Conservation (phyloP, 2,797 vertebrate species). For the Melanogrammus aeglefinus region DNA sequence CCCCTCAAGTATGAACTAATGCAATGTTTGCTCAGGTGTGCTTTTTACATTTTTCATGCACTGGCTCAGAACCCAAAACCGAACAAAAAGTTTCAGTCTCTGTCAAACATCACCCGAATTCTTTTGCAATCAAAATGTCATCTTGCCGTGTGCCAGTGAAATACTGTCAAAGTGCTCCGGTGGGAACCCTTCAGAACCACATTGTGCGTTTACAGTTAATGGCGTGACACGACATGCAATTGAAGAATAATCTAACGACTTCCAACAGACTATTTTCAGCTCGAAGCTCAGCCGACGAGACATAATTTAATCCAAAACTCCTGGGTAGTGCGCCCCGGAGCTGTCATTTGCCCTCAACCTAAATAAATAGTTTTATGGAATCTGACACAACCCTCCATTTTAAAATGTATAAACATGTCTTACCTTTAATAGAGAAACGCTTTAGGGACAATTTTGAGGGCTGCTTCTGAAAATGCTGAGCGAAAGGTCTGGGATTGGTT, state of each 20-base stretch:
- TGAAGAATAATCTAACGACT: not conserved
- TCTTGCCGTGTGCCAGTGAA: not conserved
- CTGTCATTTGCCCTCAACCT: not conserved
- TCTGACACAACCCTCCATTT: not conserved
- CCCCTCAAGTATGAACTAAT: no score
- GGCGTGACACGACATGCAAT: not conserved
- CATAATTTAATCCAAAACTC: not conserved
- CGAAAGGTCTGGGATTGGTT: conserved; percentile 13
- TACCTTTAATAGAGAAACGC: not conserved
- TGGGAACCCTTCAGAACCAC: no score
- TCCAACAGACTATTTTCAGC: not conserved
- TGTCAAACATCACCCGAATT: not conserved
- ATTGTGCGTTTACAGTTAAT: not conserved
- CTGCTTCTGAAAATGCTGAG: not conserved
- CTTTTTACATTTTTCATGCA: not conserved
- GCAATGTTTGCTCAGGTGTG: not conserved
- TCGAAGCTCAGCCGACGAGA: not conserved
- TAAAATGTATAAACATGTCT: not conserved
- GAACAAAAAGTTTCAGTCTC: not conserved
- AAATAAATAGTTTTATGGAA: not conserved
- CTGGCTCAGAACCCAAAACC: not conserved
- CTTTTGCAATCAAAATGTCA: not conserved
- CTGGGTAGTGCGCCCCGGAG: not conserved
- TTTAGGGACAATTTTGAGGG: not conserved
- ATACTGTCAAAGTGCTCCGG: not conserved